A percentile compares a stretch with the other conserved stretches of the same genome.
These are phyloP conservation scores for Shinisaurus crocodilurus DNA, from an alignment of 2,113 vertebrate genomes.

Conservation along the genomic window DNA sequence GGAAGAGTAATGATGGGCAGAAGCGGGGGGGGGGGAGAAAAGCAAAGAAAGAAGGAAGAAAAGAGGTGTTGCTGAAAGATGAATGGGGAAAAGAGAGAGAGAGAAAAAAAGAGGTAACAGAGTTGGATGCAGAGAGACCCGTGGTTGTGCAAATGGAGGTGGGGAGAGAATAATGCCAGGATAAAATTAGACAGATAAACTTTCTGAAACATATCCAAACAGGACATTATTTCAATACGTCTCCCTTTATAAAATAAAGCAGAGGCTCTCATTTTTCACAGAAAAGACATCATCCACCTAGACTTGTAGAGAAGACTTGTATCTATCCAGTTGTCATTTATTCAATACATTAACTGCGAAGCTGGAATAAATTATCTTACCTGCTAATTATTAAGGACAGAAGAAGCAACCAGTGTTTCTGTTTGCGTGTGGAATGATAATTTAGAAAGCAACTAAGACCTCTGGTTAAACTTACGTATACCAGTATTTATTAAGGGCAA, in stretches of 20 bases:
- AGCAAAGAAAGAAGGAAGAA: too few species aligned
- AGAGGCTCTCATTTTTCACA: neutral
- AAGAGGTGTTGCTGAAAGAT: too few species aligned
- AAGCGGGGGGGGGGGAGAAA: neutral
- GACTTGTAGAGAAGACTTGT: slow-evolving; percentile 32
- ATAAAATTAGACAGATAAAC: neutral
- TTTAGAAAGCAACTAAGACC: slow-evolving; percentile 32
- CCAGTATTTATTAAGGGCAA: slow-evolving; percentile 21
- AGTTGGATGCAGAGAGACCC: neutral
- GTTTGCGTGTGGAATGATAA: slow-evolving; percentile 50
- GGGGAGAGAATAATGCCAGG: neutral
- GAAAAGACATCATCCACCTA: neutral
- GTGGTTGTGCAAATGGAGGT: neutral
- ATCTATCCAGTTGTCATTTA: slow-evolving; percentile 56
- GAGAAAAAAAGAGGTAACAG: neutral
- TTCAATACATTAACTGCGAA: slow-evolving; percentile 34
- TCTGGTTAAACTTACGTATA: slow-evolving; percentile 56
- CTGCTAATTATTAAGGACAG: slow-evolving; percentile 26
- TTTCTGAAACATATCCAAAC: neutral
- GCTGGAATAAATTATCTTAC: slow-evolving; percentile 52
- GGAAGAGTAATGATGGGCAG: neutral
- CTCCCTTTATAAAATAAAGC: neutral
- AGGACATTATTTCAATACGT: neutral
- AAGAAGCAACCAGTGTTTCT: slow-evolving; percentile 37
- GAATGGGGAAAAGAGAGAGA: too few species aligned